phyloP scores from a whole-genome alignment of 1,140 invertebrate genomes.

The Pogonomyrmex barbatus region DNA sequence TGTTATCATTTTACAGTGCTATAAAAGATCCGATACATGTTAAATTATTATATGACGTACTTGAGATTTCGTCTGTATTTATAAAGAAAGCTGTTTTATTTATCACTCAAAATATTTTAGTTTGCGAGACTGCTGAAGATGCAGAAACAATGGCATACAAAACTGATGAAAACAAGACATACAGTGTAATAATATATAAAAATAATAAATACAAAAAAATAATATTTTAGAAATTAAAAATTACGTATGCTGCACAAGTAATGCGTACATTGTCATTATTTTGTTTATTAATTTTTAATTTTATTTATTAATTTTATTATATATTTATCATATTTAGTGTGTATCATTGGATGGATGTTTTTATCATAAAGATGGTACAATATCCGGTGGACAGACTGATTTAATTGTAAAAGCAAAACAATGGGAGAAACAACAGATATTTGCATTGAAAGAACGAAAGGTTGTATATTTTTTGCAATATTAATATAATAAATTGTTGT shows the following conservation, averaged over 20 bases:
- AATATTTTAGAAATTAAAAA: conserved; percentile 6
- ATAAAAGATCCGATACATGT: conserved; percentile 96
- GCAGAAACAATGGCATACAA: conserved; percentile 97
- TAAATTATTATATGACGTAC: conserved; percentile 96
- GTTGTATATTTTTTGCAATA: conserved; percentile 35
- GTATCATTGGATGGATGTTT: conserved; percentile 98
- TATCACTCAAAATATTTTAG: conserved; percentile 97
- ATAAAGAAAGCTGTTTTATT: conserved; percentile 97
- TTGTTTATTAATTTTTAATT: neutral
- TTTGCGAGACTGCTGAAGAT: conserved; percentile 98
- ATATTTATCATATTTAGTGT: conserved; percentile 86
- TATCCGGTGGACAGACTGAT: conserved; percentile 97
- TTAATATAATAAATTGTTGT: conserved; percentile 1
- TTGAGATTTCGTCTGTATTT: conserved; percentile 94
- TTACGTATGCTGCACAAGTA: neutral
- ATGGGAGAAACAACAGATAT: conserved; percentile 98
- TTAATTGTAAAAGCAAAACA: conserved; percentile 95
- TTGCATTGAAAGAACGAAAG: conserved; percentile 93
- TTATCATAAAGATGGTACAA: conserved; percentile 98
- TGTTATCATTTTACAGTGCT: conserved; percentile 87
- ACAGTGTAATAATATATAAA: conserved; percentile 87
- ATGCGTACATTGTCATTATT: neutral
- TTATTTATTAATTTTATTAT: conserved; percentile 11
- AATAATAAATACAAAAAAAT: neutral
- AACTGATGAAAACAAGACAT: conserved; percentile 90